phyloP scores from a whole-genome alignment of 2,888 invertebrate genomes.

The Gastracanthus pulcherrimus region DNA sequence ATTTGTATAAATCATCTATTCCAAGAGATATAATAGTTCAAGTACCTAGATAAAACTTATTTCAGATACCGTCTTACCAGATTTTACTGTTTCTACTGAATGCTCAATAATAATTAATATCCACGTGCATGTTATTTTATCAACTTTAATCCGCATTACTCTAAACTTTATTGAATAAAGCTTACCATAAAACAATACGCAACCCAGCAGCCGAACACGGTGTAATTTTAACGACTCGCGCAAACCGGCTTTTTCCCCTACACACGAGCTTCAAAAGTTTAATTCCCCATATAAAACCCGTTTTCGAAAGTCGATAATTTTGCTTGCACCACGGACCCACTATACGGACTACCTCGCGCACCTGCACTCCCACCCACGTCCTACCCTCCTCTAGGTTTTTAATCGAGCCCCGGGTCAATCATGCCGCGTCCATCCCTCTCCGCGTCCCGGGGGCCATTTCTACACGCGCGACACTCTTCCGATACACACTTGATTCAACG shows the following conservation, averaged over 20 bases:
- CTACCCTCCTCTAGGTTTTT: background rate
- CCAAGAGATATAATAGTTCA: no score
- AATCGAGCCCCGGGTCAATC: background rate
- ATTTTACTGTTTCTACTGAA: no score
- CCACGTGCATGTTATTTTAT: no score
- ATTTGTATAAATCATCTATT: no score
- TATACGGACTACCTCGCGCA: background rate
- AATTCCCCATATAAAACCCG: background rate
- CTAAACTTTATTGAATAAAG: background rate
- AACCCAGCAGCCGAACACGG: background rate
- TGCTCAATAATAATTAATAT: no score
- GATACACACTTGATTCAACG: constrained; percentile 69
- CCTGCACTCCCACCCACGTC: background rate
- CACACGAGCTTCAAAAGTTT: background rate
- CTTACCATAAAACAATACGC: background rate
- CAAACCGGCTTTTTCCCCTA: background rate
- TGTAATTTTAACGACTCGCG: background rate
- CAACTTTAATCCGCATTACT: no score
- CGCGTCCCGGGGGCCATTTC: background rate
- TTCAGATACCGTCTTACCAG: no score
- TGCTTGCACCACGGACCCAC: background rate
- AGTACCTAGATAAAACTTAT: no score
- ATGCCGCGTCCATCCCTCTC: background rate
- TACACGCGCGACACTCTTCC: constrained; percentile 15
- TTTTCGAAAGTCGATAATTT: background rate